Percentiles rank a stretch among this genome's conserved stretches.
Conservation (phyloP, 2,797 vertebrate genomes). For the Champsocephalus gunnari region DNA sequence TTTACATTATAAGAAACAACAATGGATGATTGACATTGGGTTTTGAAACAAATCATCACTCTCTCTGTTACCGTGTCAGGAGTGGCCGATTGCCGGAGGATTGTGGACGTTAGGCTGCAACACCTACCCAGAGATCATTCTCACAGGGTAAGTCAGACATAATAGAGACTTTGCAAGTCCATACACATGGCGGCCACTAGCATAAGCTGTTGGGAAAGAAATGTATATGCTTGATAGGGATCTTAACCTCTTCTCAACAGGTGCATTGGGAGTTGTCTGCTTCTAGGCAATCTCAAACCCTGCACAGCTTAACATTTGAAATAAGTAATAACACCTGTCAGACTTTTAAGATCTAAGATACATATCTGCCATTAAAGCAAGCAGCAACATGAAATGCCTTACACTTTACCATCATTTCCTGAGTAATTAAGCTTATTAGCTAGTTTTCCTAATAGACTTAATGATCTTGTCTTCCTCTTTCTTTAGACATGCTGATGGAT, state of each 20-base stretch:
- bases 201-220: background rate
- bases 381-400: background rate
- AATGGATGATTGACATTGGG: background rate
- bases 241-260: constrained; percentile 50
- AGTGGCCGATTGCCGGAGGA: constrained; percentile 96
- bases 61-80: constrained; percentile 81
- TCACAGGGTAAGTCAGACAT: constrained; percentile 91
- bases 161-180: too few species aligned
- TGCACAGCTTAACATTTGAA: constrained; percentile 8
- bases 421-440: background rate
- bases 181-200: background rate
- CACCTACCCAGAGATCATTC: constrained; percentile 96
- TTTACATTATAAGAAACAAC: background rate
- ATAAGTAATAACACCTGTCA: background rate
- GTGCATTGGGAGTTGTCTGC: constrained; percentile 22
- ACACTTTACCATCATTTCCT: background rate
- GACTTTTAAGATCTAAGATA: background rate
- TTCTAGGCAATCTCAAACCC: constrained; percentile 16
- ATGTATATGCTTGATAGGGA: constrained; percentile 27
- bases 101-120: constrained; percentile 95
- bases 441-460: background rate
- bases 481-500: constrained; percentile 96
- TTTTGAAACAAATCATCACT: constrained; percentile 19
- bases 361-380: background rate
- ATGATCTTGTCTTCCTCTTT: constrained; percentile 36